phyloP scores from a whole-genome alignment of 2,113 vertebrate genomes.

The Anoura caudifer region DNA sequence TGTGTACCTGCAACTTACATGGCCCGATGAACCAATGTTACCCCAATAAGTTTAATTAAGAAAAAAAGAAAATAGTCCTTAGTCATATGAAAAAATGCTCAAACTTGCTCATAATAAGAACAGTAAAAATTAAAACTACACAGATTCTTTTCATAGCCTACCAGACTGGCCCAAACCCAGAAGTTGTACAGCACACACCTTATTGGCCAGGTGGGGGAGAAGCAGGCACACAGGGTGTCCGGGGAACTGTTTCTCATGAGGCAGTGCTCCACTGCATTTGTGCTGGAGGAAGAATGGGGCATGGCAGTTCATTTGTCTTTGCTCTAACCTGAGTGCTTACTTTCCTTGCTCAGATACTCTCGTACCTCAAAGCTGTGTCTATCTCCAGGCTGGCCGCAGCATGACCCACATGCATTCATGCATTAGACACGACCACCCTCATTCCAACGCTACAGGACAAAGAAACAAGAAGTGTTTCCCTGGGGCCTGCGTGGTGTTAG shows the following conservation, averaged over 20 bases:
- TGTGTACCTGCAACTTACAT: too few species aligned
- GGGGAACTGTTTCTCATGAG: not conserved
- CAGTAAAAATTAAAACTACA: not conserved
- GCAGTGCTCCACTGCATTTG: not conserved
- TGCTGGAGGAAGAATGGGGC: not conserved
- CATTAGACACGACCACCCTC: not conserved
- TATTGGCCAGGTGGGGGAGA: not conserved
- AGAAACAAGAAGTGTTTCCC: not conserved
- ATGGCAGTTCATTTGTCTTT: not conserved
- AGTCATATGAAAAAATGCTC: not conserved
- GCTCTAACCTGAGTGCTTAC: not conserved
- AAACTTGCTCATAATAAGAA: not conserved
- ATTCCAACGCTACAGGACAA: not conserved
- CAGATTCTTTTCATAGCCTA: not conserved
- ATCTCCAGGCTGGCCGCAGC: not conserved
- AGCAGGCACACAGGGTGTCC: not conserved
- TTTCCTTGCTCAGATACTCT: not conserved
- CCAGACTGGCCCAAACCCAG: not conserved
- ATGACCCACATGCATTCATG: too few species aligned
- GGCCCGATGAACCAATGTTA: too few species aligned
- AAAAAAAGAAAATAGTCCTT: not conserved
- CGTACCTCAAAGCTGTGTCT: not conserved
- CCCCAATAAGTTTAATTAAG: too few species aligned
- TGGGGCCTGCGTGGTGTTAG: not conserved
- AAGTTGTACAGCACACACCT: not conserved